Base-by-base conservation (phyloP, 2,888 invertebrate genomes). In the Gibbula magus region DNA sequence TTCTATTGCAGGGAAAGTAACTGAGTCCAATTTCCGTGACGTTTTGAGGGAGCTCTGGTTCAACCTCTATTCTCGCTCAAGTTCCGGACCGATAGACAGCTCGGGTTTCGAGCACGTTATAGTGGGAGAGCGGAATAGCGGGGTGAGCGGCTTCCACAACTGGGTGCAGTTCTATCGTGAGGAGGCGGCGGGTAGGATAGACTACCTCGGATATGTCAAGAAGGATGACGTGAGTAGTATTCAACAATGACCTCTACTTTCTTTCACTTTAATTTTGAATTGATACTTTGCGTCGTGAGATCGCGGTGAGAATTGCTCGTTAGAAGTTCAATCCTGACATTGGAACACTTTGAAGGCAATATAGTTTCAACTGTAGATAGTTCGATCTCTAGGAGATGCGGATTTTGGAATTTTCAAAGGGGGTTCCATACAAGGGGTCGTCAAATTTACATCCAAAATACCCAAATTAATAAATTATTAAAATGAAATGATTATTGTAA, bases 21-120 rank as follows among this genome's bases (percentile, higher is more conserved):
- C 51, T 0, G 77, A 61, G 29, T 35, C 74, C 0, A 85, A 85
- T 0, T 92, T 93, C 84, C 87, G 91, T 66, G 87, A 89, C 22
- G 86, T 89, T 20, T 85, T 94, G 39, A 87, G 89, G 32, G 90
- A 92, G 80, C 90, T 94, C 8, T 94, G 94, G 94, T 94, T 94
- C 86, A 95, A 95, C 51, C 94, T 96, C 86, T 98, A 97, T 91
- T 81, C 88, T 0, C 85, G 91, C 0, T 88, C 89, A 95, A 97
- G 0, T 94, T 97, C 83, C 95, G 96, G 45, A 94, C 95, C 88
- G 4, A 95, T 96, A 29, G 96, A 97, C 81, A 97, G 98, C 87
- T 96, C 96, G 54, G 98, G 97, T 0, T 98, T 98, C 91, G 98
- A 98, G 92, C 98, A 98, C 90, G 95, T 97, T 29, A 97, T 98